Evolutionary conservation across 2,797 vertebrate genomes (phyloP).

Genomic region (Sebastolobus altivelis): DNA sequence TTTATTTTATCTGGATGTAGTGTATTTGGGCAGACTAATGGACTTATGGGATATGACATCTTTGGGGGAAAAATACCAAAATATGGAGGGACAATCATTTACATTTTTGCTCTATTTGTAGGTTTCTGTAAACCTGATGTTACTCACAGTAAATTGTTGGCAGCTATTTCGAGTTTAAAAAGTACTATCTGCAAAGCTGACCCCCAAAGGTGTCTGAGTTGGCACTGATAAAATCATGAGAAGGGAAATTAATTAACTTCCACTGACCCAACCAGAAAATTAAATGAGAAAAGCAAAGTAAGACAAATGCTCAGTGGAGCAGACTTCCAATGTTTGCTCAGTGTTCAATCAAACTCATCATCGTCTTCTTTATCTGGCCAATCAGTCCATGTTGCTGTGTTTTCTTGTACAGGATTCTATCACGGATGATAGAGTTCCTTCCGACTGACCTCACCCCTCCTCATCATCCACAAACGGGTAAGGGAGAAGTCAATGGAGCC

Average conservation of each 20-base stretch:
- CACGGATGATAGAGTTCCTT: conserved; percentile 44
- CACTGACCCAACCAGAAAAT: conserved; percentile 48
- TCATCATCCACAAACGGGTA: conserved; percentile 33
- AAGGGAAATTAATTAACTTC: conserved; percentile 72
- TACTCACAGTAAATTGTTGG: too few relatives aligned
- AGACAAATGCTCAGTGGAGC: conserved; percentile 44
- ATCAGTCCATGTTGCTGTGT: conserved; percentile 38
- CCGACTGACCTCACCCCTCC: conserved; percentile 51
- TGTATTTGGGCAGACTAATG: too few relatives aligned
- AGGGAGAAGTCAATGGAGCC: conserved; percentile 40
- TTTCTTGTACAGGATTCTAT: conserved; percentile 38
- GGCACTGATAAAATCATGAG: conserved; percentile 54
- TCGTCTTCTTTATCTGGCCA: conserved; percentile 46
- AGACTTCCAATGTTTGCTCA: conserved; percentile 36
- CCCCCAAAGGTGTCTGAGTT: conserved; percentile 15
- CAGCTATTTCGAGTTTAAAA: conserved; percentile 28
- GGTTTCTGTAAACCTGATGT: too few relatives aligned
- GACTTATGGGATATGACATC: too few relatives aligned
- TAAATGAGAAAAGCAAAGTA: conserved; percentile 55
- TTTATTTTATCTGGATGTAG: too few relatives aligned
- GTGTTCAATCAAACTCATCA: conserved; percentile 47
- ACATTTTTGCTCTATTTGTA: too few relatives aligned
- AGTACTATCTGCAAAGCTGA: conserved; percentile 19
- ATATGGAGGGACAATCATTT: too few relatives aligned
- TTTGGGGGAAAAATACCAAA: too few relatives aligned